Evolutionary conservation across 2,113 vertebrate species (phyloP).

Genomic region (Mohoua ochrocephala): DNA sequence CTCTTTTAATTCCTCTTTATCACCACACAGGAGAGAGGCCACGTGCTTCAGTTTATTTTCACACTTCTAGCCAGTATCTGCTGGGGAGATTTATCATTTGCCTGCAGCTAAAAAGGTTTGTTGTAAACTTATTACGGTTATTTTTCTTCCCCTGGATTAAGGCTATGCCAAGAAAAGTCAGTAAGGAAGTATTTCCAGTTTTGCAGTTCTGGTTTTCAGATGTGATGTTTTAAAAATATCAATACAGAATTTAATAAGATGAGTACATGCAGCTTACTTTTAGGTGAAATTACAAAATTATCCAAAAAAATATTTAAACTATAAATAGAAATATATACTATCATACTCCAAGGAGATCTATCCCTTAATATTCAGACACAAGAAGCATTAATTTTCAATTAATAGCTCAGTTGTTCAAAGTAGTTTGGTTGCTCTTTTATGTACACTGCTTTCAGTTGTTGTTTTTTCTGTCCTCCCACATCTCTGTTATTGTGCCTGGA

Average conservation of each 20-base stretch:
- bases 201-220: background rate
- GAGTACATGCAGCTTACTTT: background rate
- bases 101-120: background rate
- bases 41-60: background rate
- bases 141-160: background rate
- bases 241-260: background rate
- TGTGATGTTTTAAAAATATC: background rate
- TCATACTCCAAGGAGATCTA: background rate
- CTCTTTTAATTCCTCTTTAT: background rate
- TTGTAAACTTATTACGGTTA: background rate
- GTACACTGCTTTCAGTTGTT: background rate
- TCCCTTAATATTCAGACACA: background rate
- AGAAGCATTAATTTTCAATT: background rate
- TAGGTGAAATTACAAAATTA: background rate
- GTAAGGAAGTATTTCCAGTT: background rate
- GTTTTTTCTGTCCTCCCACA: background rate
- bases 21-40: background rate
- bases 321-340: background rate
- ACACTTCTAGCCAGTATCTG: background rate
- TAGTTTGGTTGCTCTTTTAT: background rate
- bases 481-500: background rate
- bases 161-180: background rate
- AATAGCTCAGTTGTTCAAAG: background rate
- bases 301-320: background rate
- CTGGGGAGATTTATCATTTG: background rate